Evolutionary conservation across 2,888 invertebrate genomes (phyloP), one percentile per base, ranked within the genome.

Genomic region (Chalcis sispes): DNA sequence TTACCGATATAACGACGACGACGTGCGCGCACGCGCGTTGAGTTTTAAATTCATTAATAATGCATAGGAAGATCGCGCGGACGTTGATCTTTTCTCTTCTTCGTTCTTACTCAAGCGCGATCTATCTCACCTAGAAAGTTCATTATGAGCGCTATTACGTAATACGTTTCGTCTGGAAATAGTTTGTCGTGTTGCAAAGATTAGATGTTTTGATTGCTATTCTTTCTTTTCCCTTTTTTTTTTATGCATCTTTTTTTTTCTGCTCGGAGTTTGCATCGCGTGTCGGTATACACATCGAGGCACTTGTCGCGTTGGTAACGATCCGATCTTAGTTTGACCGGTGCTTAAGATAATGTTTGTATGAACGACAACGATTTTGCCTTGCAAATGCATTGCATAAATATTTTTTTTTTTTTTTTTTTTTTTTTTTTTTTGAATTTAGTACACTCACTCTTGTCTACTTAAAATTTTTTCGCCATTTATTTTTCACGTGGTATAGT

Each of bases 71-170:
- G 20, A 29, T 46, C 42, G n/a, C 15, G 8, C 42, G 4, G 20
- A 18, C 71, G 70, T 71, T 74, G 73, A 74, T 77, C 66, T 71
- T 65, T 75, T 52, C 32, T 62, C 29, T n/a, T 40, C 36, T 4
- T 32, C 10, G 4, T 50, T 65, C 42, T 78, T 78, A 64, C 78
- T 59, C 46, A 78, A 78, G 72, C 59, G 40, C 56, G 54, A 50
- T 13, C 20, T 61, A 69, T 72, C 72, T 77, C 75, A 75, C 75
- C 78, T 76, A 73, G 76, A 78, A 73, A 76, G 75, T 73, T 65
- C 69, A 73, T 76, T 75, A 70, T 62, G 58, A 25, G 25, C 23
- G 54, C 25, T 48, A 78, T 78, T 77, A 40, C 29, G 70, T 20
- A 77, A 77, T 1, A 25, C n/a, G 52, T 36, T 50, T n/a, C 20